Base-by-base conservation (phyloP, 2,113 vertebrate genomes). In the Telmatochromis sp. region DNA sequence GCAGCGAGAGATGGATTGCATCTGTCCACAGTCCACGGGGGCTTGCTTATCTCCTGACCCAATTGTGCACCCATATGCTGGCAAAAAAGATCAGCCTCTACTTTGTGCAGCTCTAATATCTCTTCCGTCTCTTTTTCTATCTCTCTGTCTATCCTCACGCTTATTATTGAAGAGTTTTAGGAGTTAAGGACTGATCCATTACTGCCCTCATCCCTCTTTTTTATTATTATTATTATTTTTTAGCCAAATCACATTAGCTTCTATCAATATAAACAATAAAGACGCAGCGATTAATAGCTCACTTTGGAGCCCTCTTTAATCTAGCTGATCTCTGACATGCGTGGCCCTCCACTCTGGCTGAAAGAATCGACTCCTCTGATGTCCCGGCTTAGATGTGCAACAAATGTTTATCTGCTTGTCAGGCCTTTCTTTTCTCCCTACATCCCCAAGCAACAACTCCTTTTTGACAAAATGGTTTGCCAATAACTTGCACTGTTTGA, bases 1-100 rank as follows among this genome's bases (percentile, higher is more conserved):
- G 21, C 84, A 91, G 86, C 12, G 26, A 57, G 88, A 86, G 89
- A 93, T 80, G 84, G 81, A 91, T 88, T 92, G 87, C 93, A 94
- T 96, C 93, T 94, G 92, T 94, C 91, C 86, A 78, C 40, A 60
- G 91, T 94, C 93, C 89, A 94, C 89, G 13, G 88, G 89, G 89
- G 71, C 83, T 89, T 85, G 88, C 88, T 92, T 91, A 93, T 95
- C 88, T 90, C 63, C 82, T 94, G 93, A 95, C 94, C 94, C 91
- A 94, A 86, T 92, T 94, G 92, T 93, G 91, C 92, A 92, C 84
- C 92, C 91, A 92, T 92, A 91, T 88, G 89, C 33, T 87, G 42
- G 58, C 33, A 81, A 81, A 63, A 88, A 82, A 83, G 12, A 89
- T 89, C 82, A 68, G 60, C 58, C 50, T 80, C 57, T 73, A 19